Conservation (phyloP, 1,140 invertebrate genomes). For the Potamilus streckersoni region DNA sequence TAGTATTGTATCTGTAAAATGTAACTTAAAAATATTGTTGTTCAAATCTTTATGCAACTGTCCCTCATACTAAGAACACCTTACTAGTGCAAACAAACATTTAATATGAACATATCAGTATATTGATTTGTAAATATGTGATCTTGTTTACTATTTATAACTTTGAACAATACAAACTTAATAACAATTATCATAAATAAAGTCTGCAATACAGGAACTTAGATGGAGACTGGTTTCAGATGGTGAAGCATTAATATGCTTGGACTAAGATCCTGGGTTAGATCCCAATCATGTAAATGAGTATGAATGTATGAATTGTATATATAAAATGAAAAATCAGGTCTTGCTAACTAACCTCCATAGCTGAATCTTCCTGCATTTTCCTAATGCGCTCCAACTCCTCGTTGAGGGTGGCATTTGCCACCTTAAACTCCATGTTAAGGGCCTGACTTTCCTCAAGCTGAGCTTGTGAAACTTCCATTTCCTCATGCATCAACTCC, state of each 20-base stretch:
- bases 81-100: too few species aligned
- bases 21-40: too few species aligned
- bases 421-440: slow-evolving; percentile 44
- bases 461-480: slow-evolving; percentile 41
- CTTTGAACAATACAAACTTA: too few species aligned
- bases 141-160: too few species aligned
- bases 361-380: slow-evolving; percentile 50
- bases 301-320: not conserved
- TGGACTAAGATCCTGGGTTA: not conserved
- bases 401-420: slow-evolving; percentile 49
- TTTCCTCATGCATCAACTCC: slow-evolving; percentile 43
- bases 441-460: slow-evolving; percentile 47
- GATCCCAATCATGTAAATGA: not conserved
- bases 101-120: too few species aligned
- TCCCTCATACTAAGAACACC: too few species aligned
- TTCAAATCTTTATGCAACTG: too few species aligned
- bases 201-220: too few species aligned
- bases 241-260: not conserved
- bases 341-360: slow-evolving; percentile 38
- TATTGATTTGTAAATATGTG: too few species aligned
- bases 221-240: too few species aligned
- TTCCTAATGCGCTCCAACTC: slow-evolving; percentile 52
- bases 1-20: too few species aligned
- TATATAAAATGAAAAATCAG: not conserved
- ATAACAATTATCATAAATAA: too few species aligned